phyloP scores from a whole-genome alignment of 2,797 vertebrate genomes.

The Nasua narica region DNA sequence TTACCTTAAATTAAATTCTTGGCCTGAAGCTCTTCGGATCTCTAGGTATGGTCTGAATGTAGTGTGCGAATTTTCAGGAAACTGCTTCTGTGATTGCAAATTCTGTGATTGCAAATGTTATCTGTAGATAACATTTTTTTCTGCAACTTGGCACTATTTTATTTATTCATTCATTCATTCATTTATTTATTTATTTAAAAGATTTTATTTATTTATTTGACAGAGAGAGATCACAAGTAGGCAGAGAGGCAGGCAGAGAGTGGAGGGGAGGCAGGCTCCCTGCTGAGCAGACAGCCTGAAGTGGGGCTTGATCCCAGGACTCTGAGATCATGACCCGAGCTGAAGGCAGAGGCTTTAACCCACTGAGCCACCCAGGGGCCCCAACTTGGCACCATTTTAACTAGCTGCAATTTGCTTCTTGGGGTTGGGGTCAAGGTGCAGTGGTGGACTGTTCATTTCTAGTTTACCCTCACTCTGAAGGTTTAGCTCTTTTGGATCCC shows the following conservation, averaged over 20 bases:
- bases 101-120: background rate
- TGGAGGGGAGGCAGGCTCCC: too few relatives aligned
- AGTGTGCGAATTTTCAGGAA: background rate
- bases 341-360: too few relatives aligned
- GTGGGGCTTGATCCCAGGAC: too few relatives aligned
- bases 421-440: background rate
- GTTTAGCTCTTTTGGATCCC: background rate
- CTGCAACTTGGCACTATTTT: background rate
- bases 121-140: background rate
- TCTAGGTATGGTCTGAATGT: background rate
- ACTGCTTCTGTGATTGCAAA: background rate
- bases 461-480: background rate
- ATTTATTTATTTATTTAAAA: too few relatives aligned
- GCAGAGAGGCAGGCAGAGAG: too few relatives aligned
- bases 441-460: background rate
- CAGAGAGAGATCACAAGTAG: too few relatives aligned
- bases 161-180: too few relatives aligned
- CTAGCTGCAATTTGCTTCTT: background rate
- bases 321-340: too few relatives aligned
- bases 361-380: too few relatives aligned
- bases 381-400: background rate
- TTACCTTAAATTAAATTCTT: background rate
- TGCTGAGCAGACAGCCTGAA: too few relatives aligned
- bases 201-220: too few relatives aligned
- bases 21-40: background rate